These are phyloP conservation scores for Tetramorium bicarinatum DNA, from an alignment of 2,888 invertebrate species.

Conservation along the genomic window DNA sequence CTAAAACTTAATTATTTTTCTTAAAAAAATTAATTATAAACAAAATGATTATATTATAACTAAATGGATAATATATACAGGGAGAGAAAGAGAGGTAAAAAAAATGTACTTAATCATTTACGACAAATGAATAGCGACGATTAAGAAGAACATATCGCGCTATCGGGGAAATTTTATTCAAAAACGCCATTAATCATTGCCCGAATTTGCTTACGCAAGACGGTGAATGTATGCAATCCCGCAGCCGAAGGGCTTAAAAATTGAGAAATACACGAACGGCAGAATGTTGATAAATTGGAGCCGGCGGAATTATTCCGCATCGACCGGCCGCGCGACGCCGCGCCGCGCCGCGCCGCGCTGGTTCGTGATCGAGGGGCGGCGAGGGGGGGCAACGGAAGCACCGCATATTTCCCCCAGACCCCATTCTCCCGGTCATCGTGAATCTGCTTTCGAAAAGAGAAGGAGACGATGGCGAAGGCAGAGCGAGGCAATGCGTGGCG, in stretches of 20 bases:
- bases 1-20: not conserved
- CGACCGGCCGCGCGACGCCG: conserved; percentile 6
- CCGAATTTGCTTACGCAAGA: conserved; percentile 42
- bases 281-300: conserved; percentile 40
- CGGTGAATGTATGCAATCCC: not conserved
- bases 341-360: not conserved
- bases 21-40: not conserved
- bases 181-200: conserved; percentile 30
- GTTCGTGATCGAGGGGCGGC: conserved; percentile 32
- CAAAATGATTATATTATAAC: not conserved
- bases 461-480: conserved; percentile 70
- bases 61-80: not conserved
- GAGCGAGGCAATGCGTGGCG: conserved; percentile 57
- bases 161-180: conserved; percentile 30
- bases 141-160: conserved; percentile 25
- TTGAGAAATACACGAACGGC: conserved; percentile 27
- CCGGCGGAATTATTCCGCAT: conserved; percentile 25
- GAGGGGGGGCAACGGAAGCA: conserved; percentile 67
- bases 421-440: conserved; percentile 56
- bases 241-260: conserved; percentile 10
- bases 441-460: conserved; percentile 70
- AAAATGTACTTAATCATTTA: conserved; percentile 8
- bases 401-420: conserved; percentile 56
- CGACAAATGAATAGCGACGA: conserved; percentile 20
- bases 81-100: not conserved